Evolutionary conservation across 2,797 vertebrate species (phyloP).

Genomic region (Eupleurogrammus muticus): DNA sequence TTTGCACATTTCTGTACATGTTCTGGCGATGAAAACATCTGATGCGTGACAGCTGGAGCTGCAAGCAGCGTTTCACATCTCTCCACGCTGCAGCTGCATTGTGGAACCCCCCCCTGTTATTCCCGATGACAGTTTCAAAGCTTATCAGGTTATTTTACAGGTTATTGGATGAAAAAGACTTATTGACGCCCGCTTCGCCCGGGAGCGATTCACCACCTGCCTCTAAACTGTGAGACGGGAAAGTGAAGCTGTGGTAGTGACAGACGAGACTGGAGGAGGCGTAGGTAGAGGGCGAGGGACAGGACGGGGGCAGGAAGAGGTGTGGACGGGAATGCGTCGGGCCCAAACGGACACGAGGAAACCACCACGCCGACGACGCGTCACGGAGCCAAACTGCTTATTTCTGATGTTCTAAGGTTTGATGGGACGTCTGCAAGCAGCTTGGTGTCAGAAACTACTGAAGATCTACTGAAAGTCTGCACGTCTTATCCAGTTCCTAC

Average conservation of each 20-base stretch:
- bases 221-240: no score
- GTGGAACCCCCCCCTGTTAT: neutral
- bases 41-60: neutral
- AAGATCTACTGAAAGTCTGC: no score
- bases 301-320: slow-evolving; percentile 57
- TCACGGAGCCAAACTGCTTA: no score
- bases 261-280: slow-evolving; percentile 32
- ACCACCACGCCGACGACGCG: neutral
- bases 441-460: no score
- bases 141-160: neutral
- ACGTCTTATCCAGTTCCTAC: no score
- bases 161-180: slow-evolving; percentile 3
- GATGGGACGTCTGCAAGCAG: no score
- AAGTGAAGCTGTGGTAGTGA: slow-evolving; percentile 14
- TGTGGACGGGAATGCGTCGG: slow-evolving; percentile 54
- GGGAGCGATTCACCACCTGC: no score
- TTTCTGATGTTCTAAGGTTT: no score
- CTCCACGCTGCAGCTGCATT: neutral
- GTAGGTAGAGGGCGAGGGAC: slow-evolving; percentile 21
- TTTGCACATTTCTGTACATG: neutral
- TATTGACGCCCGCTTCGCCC: neutral
- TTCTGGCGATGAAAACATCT: neutral
- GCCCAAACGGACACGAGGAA: slow-evolving; percentile 35
- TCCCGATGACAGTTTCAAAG: neutral
- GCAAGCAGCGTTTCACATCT: neutral